Evolutionary conservation across 2,113 vertebrate genomes (phyloP).

Genomic region (Ardeotis arabs): DNA sequence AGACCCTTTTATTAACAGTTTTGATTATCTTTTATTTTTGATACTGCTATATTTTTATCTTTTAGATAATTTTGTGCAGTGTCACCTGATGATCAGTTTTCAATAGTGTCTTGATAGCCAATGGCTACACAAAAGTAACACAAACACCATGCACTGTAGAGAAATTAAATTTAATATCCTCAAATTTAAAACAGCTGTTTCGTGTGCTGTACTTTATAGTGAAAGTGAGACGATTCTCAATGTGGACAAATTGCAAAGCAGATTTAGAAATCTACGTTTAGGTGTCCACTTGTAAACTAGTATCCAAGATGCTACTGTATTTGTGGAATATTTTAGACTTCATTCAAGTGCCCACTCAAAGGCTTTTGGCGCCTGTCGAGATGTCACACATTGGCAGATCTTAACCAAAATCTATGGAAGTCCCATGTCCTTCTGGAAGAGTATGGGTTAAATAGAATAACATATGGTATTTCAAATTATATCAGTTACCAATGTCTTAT

Average conservation of each 20-base stretch:
- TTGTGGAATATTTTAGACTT: not conserved
- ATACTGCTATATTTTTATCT: not conserved
- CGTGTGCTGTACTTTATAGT: not conserved
- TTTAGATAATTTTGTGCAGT: not conserved
- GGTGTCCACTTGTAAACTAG: not conserved
- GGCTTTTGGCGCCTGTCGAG: not conserved
- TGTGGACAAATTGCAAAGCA: not conserved
- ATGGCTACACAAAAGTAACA: not conserved
- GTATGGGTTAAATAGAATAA: not conserved
- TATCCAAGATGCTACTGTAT: not conserved
- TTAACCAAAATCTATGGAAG: not conserved
- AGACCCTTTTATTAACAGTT: not conserved
- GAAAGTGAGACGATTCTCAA: not conserved
- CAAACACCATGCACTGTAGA: rapidly evolving
- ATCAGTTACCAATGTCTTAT: not conserved
- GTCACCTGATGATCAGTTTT: not conserved
- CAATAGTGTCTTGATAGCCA: not conserved
- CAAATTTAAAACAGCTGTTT: not conserved
- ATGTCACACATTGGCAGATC: not conserved
- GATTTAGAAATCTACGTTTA: not conserved
- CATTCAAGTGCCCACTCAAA: not conserved
- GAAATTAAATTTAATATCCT: not conserved
- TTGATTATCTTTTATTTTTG: not conserved
- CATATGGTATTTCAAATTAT: not conserved
- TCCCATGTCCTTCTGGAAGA: not conserved